These are phyloP conservation scores for Pristionchus entomophagus DNA, from an alignment of 2,888 invertebrate species.

Conservation along the genomic window DNA sequence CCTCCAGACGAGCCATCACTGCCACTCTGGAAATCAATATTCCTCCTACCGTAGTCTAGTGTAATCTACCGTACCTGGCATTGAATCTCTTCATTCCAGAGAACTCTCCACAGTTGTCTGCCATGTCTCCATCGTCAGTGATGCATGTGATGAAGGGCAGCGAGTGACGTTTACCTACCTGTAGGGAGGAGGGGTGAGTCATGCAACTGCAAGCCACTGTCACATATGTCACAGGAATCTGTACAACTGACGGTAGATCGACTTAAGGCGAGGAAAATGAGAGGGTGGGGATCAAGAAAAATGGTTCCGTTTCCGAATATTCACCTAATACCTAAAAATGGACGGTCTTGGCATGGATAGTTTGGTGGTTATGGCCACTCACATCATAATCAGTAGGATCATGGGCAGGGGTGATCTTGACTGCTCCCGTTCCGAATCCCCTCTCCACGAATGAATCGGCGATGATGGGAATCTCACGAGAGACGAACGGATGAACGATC, in stretches of 20 bases:
- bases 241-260: too few species aligned
- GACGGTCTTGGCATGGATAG: too few species aligned
- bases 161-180: slow-evolving; percentile 86
- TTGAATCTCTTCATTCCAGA: slow-evolving; percentile 66
- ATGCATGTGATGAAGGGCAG: slow-evolving; percentile 91
- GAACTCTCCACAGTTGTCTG: slow-evolving; percentile 76
- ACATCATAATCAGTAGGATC: slow-evolving; percentile 97
- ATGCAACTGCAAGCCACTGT: too few species aligned
- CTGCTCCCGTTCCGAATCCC: slow-evolving; percentile 96
- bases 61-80: slow-evolving; percentile 50
- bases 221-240: too few species aligned
- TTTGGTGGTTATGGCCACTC: too few species aligned
- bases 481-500: slow-evolving; percentile 89
- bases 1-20: slow-evolving; percentile 86
- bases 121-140: slow-evolving; percentile 90
- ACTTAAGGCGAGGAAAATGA: too few species aligned
- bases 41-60: not conserved
- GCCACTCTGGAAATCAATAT: slow-evolving; percentile 73
- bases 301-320: too few species aligned
- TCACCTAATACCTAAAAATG: too few species aligned
- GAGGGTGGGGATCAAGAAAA: too few species aligned
- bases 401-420: slow-evolving; percentile 98
- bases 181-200: too few species aligned
- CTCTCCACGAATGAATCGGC: slow-evolving; percentile 94
- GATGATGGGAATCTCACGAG: slow-evolving; percentile 88